A percentile compares a stretch with the other conserved stretches of the same genome.
phyloP scores from a whole-genome alignment of 2,888 invertebrate genomes.

The Leucozona laternaria region DNA sequence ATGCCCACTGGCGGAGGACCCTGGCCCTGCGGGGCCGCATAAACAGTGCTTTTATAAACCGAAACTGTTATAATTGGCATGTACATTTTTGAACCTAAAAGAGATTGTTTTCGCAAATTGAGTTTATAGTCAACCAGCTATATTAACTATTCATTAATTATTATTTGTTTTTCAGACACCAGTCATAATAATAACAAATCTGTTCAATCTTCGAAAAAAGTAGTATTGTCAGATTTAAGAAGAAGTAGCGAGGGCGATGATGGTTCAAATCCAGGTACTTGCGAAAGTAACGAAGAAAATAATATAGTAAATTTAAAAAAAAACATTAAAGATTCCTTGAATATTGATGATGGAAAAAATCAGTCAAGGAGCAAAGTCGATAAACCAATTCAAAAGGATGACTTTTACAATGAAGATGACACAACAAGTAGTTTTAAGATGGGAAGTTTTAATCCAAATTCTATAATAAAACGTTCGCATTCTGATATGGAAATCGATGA shows the following conservation, averaged over 20 bases:
- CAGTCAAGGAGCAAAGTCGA: conserved; percentile 73
- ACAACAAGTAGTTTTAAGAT: conserved; percentile 37
- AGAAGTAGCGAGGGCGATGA: conserved; percentile 58
- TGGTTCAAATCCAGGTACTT: conserved; percentile 30
- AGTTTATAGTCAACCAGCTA: too few relatives aligned
- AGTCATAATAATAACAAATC: conserved; percentile 49
- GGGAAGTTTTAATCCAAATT: conserved; percentile 24
- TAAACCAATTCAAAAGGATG: conserved; percentile 64
- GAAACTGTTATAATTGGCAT: too few relatives aligned
- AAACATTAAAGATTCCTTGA: conserved; percentile 77
- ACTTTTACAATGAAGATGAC: conserved; percentile 70
- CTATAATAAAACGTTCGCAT: conserved; percentile 78
- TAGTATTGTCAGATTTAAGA: conserved; percentile 46
- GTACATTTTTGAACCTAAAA: too few relatives aligned
- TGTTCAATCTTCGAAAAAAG: conserved; percentile 63
- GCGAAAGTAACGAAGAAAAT: conserved; percentile 75
- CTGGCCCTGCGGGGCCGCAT: too few relatives aligned
- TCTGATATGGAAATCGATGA: conserved; percentile 85
- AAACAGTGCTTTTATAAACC: too few relatives aligned
- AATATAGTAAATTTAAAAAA: conserved; percentile 77
- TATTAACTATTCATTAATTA: not conserved
- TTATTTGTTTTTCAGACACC: conserved; percentile 43
- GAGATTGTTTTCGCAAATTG: too few relatives aligned
- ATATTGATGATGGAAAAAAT: conserved; percentile 76
- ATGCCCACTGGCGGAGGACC: too few relatives aligned